A percentile compares a stretch with the other conserved stretches of the same genome.
Conservation (phyloP, 2,113 vertebrate species). For the Symphodus melops region DNA sequence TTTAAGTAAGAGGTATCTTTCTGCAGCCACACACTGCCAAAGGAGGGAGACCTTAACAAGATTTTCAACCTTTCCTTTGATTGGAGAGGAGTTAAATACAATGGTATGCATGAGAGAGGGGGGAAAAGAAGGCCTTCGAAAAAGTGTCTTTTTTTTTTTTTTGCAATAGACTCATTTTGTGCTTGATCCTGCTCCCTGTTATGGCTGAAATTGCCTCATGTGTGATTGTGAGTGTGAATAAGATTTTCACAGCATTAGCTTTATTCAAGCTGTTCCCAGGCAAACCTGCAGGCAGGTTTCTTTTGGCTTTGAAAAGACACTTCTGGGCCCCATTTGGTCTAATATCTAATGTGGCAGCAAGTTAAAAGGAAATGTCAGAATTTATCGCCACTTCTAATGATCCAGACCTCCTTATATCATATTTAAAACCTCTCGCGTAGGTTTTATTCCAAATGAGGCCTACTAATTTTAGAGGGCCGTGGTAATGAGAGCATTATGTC, state of each 20-base stretch:
- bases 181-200: slow-evolving; percentile 45
- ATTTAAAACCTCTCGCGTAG: slow-evolving; percentile 51
- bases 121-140: not conserved
- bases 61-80: slow-evolving; percentile 56
- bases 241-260: slow-evolving; percentile 75
- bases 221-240: slow-evolving; percentile 75
- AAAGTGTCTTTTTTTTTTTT: slow-evolving; percentile 55
- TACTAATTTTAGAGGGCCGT: slow-evolving; percentile 61
- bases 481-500: slow-evolving; percentile 50
- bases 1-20: not conserved
- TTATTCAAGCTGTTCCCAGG: slow-evolving; percentile 74
- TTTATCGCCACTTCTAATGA: slow-evolving; percentile 66
- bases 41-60: slow-evolving; percentile 43
- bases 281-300: slow-evolving; percentile 72
- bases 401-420: slow-evolving; percentile 47
- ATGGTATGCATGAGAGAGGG: slow-evolving; percentile 51
- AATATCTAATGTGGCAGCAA: slow-evolving; percentile 68
- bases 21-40: slow-evolving; percentile 29
- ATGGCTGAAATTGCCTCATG: slow-evolving; percentile 72
- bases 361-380: slow-evolving; percentile 67
- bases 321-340: slow-evolving; percentile 65
- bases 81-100: slow-evolving; percentile 62
- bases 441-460: slow-evolving; percentile 45
- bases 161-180: slow-evolving; percentile 48
- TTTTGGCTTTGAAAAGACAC: slow-evolving; percentile 63